Conservation (phyloP, 1,140 invertebrate genomes). For the Drosophila sturtevanti region DNA sequence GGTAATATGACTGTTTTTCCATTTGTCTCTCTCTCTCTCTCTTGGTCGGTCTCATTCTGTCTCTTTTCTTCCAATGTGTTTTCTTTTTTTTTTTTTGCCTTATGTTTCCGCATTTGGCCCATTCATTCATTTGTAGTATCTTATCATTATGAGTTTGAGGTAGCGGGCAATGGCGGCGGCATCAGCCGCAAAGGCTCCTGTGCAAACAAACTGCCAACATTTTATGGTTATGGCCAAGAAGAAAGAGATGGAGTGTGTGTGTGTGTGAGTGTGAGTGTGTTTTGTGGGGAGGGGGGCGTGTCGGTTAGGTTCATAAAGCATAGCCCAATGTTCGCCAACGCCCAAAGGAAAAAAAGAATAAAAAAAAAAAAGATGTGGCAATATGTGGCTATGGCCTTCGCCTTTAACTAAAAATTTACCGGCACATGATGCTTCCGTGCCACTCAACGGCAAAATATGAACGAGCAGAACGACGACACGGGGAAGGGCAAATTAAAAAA, state of each 20-base stretch:
- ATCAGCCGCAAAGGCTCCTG: slow-evolving; percentile 28
- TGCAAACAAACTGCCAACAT: slow-evolving; percentile 21
- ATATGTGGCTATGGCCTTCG: slow-evolving; percentile 5
- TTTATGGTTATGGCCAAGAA: slow-evolving; percentile 20
- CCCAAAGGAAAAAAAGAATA: not conserved
- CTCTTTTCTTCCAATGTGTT: too few species aligned
- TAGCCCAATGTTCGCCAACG: not conserved
- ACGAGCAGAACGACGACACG: not conserved
- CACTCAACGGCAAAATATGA: not conserved
- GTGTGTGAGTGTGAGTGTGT: not conserved
- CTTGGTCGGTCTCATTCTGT: too few species aligned
- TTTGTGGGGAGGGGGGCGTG: not conserved
- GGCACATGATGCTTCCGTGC: not conserved
- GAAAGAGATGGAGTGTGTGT: slow-evolving; percentile 21
- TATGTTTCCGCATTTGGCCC: slow-evolving; percentile 2
- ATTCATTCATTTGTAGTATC: slow-evolving; percentile 19
- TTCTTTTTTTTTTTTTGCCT: not conserved
- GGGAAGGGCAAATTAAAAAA: not conserved
- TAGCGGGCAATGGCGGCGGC: not conserved
- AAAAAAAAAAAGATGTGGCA: not conserved
- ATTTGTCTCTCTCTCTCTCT: not conserved
- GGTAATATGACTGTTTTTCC: slow-evolving; percentile 4
- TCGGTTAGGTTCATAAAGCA: not conserved
- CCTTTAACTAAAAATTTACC: not conserved
- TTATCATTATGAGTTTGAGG: slow-evolving; percentile 48